phyloP scores from a whole-genome alignment of 2,113 vertebrate species.

The Ictalurus furcatus region DNA sequence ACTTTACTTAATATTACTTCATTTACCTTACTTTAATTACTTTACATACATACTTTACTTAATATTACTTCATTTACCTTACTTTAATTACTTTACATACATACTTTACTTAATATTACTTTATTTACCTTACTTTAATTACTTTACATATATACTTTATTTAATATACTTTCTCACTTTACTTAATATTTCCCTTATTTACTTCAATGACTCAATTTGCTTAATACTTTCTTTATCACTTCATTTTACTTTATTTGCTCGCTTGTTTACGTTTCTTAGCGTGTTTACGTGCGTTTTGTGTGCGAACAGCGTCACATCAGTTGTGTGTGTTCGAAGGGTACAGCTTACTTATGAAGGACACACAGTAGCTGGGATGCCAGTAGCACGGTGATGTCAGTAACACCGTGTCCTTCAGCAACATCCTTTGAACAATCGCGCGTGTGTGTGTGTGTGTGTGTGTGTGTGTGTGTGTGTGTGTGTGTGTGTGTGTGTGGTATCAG shows the following conservation, averaged over 20 bases:
- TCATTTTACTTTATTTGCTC: background rate
- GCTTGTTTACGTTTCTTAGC: background rate
- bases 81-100: background rate
- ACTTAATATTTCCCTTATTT: background rate
- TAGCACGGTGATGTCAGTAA: background rate
- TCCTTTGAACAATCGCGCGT: background rate
- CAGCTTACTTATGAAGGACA: background rate
- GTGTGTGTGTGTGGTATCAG: background rate
- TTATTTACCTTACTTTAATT: background rate
- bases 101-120: background rate
- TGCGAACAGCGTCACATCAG: background rate
- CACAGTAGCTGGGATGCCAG: background rate
- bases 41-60: background rate
- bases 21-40: background rate
- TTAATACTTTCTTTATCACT: background rate
- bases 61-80: background rate
- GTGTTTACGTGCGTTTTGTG: background rate
- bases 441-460: constrained; percentile 3
- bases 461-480: constrained; percentile 2
- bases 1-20: background rate
- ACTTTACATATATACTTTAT: background rate
- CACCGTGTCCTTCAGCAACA: background rate
- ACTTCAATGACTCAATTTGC: background rate
- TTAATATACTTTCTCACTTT: background rate
- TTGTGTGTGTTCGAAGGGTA: background rate